These are phyloP conservation scores for Acanthiza pusilla DNA, from an alignment of 2,797 vertebrate species.

Conservation along the genomic window DNA sequence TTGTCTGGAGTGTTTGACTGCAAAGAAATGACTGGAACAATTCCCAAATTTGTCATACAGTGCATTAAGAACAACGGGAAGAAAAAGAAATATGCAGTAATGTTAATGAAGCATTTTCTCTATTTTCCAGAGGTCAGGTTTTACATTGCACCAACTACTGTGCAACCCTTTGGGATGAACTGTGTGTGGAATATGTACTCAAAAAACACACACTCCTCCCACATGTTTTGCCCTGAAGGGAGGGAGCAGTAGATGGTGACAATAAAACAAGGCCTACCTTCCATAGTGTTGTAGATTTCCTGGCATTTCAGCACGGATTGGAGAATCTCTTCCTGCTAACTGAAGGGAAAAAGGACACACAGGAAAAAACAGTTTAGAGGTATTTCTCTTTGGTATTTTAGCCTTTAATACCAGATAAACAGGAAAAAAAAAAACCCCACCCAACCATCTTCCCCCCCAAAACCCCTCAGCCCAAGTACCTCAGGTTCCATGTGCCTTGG, in stretches of 20 bases:
- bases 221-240: not conserved
- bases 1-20: not conserved
- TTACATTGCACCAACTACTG: not conserved
- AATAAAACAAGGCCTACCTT: conserved; percentile 76
- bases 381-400: not conserved
- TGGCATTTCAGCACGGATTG: conserved; percentile 90
- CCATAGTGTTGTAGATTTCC: conserved; percentile 97
- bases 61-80: not conserved
- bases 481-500: conserved; percentile 95
- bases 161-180: not conserved
- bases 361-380: not conserved
- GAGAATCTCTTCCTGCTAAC: conserved; percentile 96
- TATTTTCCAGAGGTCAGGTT: not conserved
- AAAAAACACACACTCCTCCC: not conserved
- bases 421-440: not conserved
- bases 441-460: not conserved
- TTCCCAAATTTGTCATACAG: not conserved
- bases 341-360: conserved; percentile 46
- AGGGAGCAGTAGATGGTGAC: not conserved
- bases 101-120: not conserved
- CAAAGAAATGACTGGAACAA: not conserved
- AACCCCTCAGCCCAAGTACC: conserved; percentile 38
- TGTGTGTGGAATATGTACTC: not conserved
- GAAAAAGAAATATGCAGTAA: not conserved
- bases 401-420: not conserved